Percentiles rank a stretch among this genome's conserved stretches.
Evolutionary conservation across 92 coral and sea anemone genomes (phyloP).

Genomic region (Chrysogorgia sp.): DNA sequence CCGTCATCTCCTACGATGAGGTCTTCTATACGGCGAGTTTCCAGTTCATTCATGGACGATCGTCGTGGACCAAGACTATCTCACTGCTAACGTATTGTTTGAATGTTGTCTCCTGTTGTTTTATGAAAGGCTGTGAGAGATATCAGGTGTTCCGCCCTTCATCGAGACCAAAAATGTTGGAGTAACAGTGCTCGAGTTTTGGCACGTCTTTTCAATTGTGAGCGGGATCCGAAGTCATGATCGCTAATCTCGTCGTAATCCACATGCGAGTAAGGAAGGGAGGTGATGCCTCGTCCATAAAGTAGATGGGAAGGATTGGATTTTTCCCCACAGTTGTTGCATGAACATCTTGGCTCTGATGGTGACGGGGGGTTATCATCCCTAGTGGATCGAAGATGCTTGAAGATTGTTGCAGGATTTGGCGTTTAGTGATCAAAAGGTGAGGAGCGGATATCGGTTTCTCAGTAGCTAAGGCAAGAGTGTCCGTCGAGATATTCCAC

Average conservation of each 20-base stretch:
- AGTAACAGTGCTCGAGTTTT: too few relatives aligned
- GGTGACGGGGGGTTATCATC: slow-evolving; percentile 14
- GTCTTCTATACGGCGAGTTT: too few relatives aligned
- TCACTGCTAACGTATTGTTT: too few relatives aligned
- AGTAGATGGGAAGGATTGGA: not conserved
- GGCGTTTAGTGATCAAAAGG: slow-evolving; percentile 33
- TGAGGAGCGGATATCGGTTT: not conserved
- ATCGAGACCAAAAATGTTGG: too few relatives aligned
- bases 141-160: too few relatives aligned
- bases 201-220: too few relatives aligned
- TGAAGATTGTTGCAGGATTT: slow-evolving; percentile 31
- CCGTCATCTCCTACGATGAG: too few relatives aligned
- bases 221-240: not conserved
- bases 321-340: slow-evolving; percentile 58
- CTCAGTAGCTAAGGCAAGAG: slow-evolving; percentile 12
- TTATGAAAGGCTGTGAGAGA: too few relatives aligned
- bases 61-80: too few relatives aligned
- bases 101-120: too few relatives aligned
- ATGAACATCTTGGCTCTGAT: slow-evolving; percentile 56
- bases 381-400: slow-evolving; percentile 49
- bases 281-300: not conserved
- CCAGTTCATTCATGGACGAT: too few relatives aligned
- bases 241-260: not conserved
- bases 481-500: slow-evolving; percentile 38
- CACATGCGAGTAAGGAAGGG: not conserved